A percentile compares a stretch with the other conserved stretches of the same genome.
Evolutionary conservation across 2,797 vertebrate species (phyloP).

Genomic region (Parauchenoglanis ngamensis): DNA sequence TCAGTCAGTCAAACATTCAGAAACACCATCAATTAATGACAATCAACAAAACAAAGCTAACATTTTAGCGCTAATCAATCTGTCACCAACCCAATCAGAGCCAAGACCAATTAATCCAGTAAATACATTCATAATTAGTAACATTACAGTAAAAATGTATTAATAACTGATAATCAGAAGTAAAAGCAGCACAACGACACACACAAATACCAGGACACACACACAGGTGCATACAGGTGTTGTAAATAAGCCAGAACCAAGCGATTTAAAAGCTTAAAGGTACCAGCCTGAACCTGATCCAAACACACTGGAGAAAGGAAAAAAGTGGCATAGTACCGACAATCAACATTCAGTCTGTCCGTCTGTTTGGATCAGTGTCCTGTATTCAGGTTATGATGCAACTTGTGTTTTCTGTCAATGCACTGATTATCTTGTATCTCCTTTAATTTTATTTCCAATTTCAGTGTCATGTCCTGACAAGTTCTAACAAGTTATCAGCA

Average conservation of each 20-base stretch:
- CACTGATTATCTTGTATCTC: not conserved
- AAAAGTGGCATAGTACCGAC: not conserved
- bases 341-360: not conserved
- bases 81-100: not conserved
- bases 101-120: not conserved
- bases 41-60: not conserved
- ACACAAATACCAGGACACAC: too few relatives aligned
- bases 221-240: too few relatives aligned
- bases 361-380: conserved; percentile 6
- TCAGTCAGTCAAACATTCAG: too few relatives aligned
- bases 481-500: not conserved
- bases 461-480: not conserved
- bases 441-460: not conserved
- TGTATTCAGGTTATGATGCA: not conserved
- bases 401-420: not conserved
- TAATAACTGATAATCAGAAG: not conserved
- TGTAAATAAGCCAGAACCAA: not conserved
- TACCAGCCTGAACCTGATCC: not conserved
- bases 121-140: not conserved
- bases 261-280: not conserved
- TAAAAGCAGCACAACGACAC: not conserved
- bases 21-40: not conserved
- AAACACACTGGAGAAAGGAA: not conserved
- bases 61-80: not conserved
- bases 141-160: not conserved